phyloP scores from a whole-genome alignment of 2,797 vertebrate species.

The Rhabdophis nuchalis region DNA sequence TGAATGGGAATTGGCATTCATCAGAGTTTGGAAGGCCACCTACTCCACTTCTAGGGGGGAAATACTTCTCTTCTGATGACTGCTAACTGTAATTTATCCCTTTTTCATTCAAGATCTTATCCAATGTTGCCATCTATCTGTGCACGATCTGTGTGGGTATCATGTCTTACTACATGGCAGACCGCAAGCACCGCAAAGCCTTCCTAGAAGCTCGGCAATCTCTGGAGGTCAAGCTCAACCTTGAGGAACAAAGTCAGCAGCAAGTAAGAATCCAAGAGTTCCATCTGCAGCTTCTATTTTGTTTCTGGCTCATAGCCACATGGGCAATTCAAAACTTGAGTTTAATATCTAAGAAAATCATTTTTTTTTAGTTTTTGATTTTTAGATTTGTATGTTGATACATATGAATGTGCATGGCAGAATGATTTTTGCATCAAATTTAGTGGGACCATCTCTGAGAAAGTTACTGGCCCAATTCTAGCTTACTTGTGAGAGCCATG shows the following conservation, averaged over 20 bases:
- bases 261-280: slow-evolving; percentile 73
- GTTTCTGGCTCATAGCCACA: not conserved
- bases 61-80: not conserved
- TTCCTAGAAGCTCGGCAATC: slow-evolving; percentile 94
- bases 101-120: slow-evolving; percentile 75
- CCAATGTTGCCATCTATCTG: slow-evolving; percentile 85
- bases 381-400: no score
- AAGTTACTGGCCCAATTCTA: not conserved
- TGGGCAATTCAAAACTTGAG: not conserved
- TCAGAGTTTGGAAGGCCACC: not conserved
- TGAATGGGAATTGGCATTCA: not conserved
- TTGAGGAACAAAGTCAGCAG: slow-evolving; percentile 95
- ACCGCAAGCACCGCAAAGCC: slow-evolving; percentile 91
- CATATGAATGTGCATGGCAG: not conserved
- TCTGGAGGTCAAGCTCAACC: slow-evolving; percentile 90
- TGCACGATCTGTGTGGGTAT: slow-evolving; percentile 83
- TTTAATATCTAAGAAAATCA: not conserved
- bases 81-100: not conserved
- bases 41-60: not conserved
- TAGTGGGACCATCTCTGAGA: not conserved
- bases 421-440: not conserved
- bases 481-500: not conserved
- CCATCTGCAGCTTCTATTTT: not conserved
- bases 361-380: not conserved
- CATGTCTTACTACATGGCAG: slow-evolving; percentile 92